phyloP scores from a whole-genome alignment of 2,888 invertebrate species.

The Nomada fabriciana region DNA sequence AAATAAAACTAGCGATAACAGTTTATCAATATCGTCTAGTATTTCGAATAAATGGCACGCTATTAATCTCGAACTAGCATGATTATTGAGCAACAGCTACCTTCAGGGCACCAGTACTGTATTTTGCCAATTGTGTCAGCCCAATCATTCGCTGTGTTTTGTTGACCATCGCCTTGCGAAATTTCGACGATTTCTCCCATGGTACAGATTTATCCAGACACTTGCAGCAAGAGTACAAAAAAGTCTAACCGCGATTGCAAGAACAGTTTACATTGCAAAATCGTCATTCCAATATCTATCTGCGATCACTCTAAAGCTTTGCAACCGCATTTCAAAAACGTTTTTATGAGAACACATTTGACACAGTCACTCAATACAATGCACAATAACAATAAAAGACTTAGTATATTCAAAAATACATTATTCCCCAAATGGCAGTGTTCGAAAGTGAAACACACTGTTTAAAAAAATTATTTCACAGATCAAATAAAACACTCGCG shows the following conservation, averaged over 20 bases:
- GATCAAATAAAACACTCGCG: slow-evolving; percentile 30
- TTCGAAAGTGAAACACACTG: not conserved
- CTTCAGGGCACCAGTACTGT: slow-evolving; percentile 83
- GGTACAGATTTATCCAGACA: not conserved
- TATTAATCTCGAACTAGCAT: slow-evolving; percentile 33
- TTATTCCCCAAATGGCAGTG: too few relatives aligned
- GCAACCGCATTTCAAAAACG: not conserved
- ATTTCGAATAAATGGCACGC: not conserved
- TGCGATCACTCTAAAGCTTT: not conserved
- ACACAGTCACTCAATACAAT: slow-evolving; percentile 12
- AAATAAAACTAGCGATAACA: not conserved
- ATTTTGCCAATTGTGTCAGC: slow-evolving; percentile 81
- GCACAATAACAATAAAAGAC: not conserved
- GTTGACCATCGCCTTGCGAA: slow-evolving; percentile 49
- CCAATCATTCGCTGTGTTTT: slow-evolving; percentile 71
- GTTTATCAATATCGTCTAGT: slow-evolving; percentile 1
- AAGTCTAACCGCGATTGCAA: not conserved
- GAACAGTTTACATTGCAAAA: not conserved
- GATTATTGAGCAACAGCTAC: slow-evolving; percentile 69
- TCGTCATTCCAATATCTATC: not conserved
- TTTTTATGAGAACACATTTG: slow-evolving; percentile 9
- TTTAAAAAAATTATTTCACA: not conserved
- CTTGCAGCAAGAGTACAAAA: not conserved
- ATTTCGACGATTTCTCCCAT: slow-evolving; percentile 63
- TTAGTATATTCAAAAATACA: too few relatives aligned